These are phyloP conservation scores for Lasioglossum marginatum DNA, from an alignment of 2,888 invertebrate species.

Conservation along the genomic window DNA sequence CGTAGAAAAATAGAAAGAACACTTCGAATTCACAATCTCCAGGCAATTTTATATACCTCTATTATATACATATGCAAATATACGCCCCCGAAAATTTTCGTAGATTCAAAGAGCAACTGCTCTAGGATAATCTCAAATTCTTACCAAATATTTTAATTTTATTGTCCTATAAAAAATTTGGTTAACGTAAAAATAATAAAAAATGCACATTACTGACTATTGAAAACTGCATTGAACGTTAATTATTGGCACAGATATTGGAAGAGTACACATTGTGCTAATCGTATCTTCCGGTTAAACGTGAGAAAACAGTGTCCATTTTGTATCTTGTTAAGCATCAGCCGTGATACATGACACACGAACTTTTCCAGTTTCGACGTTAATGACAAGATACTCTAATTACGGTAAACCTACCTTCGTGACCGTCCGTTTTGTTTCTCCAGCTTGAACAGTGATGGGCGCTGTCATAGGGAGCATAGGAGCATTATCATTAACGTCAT, in stretches of 20 bases:
- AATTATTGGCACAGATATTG: neutral
- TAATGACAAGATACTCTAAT: neutral
- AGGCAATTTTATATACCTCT: neutral
- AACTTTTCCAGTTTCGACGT: neutral
- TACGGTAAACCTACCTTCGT: slow-evolving; percentile 86
- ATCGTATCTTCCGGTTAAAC: neutral
- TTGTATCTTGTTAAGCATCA: neutral
- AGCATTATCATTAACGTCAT: slow-evolving; percentile 95
- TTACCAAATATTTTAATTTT: no score
- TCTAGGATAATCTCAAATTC: neutral
- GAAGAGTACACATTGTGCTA: neutral
- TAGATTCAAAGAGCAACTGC: neutral
- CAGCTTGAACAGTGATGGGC: slow-evolving; percentile 93
- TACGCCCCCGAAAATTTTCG: neutral
- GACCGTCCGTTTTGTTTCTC: slow-evolving; percentile 89
- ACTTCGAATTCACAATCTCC: neutral
- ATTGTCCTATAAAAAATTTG: no score
- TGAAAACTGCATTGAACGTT: no score
- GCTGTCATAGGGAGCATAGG: slow-evolving; percentile 92
- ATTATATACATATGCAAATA: neutral
- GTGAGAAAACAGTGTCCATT: neutral
- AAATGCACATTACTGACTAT: no score
- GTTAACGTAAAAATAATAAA: no score
- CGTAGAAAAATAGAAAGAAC: neutral
- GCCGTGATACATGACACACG: neutral